These are phyloP conservation scores for Mystacornis crossleyi DNA, from an alignment of 2,113 vertebrate species.

Conservation along the genomic window DNA sequence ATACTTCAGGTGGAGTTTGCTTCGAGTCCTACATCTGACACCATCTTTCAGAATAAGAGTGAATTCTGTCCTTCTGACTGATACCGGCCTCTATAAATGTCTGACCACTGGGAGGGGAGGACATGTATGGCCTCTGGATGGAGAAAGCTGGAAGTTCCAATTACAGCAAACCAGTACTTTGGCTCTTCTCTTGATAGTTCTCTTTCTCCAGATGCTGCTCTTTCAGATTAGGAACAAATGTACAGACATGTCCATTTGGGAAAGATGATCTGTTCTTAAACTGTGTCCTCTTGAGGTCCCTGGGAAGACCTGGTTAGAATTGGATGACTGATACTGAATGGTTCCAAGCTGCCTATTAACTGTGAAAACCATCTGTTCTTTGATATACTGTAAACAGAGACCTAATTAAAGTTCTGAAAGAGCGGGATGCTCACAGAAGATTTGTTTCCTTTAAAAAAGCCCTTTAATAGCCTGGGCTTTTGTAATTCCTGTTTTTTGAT, in stretches of 20 bases:
- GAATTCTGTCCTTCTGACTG: neutral
- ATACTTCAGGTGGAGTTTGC: neutral
- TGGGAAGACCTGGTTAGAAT: neutral
- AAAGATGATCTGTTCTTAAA: neutral
- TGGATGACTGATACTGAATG: neutral
- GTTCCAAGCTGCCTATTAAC: neutral
- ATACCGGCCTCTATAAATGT: neutral
- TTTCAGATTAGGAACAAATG: neutral
- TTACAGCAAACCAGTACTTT: neutral
- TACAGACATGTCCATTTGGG: neutral
- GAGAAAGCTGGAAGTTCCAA: neutral
- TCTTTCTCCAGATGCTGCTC: neutral
- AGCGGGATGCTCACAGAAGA: neutral
- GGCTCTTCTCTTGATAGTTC: neutral
- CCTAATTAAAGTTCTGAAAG: neutral
- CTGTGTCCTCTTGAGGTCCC: neutral
- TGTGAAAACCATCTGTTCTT: neutral
- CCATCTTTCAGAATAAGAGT: neutral
- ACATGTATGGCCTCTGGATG: accelerated
- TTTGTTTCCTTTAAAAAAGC: neutral
- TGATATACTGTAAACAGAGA: neutral
- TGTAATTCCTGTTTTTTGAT: neutral
- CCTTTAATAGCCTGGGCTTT: neutral
- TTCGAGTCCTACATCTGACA: neutral
- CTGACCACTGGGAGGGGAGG: too few species aligned